Base-by-base conservation (phyloP, 2,797 vertebrate genomes). In the Sarcophilus harrisii region DNA sequence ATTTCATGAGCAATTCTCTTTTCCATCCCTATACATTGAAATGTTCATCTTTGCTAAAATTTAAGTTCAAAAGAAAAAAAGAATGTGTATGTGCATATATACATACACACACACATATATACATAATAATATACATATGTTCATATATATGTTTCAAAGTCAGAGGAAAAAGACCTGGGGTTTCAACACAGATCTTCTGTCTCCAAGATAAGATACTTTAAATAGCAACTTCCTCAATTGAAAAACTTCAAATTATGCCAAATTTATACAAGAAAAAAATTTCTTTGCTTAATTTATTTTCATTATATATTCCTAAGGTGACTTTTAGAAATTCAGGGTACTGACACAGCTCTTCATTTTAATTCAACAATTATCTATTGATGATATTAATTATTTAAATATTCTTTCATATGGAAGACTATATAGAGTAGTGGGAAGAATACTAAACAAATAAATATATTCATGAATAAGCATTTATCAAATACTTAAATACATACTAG, bases 151-250 rank as follows among this genome's bases (percentile, higher is more conserved):
- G 2, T 27, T 73, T 73, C 38, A 73, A 73, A 73, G 66, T 73
- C 66, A 81, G 4, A 81, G 10, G 38, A 81, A 81, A 30, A 18
- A 81, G 73, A 81, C 38, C n/a, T 81, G 11, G 21, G 9, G 21
- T 81, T 45, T 30, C 73, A 45, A 81, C 38, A 81, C 1, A 45
- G 38, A 45, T 81, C 73, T 81, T 81, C 9, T 27, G 21, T 45
- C 18, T 81, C 18, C 38, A 45, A 81, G 73, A 81, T 0, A 27
- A 38, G 9, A 81, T 81, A 95, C 96, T 97, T 95, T 95, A 96
- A 97, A 93, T 92, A 97, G 94, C 96, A 96, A 97, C 97, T 97
- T 97, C 97, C 97, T 96, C 94, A 28, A 95, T 95, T 97, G 97
- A 97, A 97, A 96, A 92, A 58, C 96, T 95, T 94, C 18, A 4